Percentiles rank a stretch among this genome's conserved stretches.
Evolutionary conservation across 2,113 vertebrate species (phyloP).

Genomic region (Bujurquina vittata): DNA sequence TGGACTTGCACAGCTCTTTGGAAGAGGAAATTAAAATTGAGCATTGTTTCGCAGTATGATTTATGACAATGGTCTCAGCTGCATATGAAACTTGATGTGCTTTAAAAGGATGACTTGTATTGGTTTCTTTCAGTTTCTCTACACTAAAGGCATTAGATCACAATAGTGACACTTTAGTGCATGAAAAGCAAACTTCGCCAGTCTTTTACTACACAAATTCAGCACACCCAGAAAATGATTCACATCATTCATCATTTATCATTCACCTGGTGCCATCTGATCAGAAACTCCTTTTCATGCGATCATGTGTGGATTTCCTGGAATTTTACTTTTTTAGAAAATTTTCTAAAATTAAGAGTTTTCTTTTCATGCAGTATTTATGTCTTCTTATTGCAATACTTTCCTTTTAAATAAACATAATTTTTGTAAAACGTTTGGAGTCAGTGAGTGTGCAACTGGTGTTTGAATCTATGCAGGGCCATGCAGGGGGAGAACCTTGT

Average conservation of each 20-base stretch:
- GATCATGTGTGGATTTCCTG: background rate
- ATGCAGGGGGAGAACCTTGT: constrained; percentile 9
- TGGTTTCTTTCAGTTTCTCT: background rate
- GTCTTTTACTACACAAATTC: background rate
- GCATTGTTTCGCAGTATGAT: background rate
- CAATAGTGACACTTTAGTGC: background rate
- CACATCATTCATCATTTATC: no score
- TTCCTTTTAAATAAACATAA: background rate
- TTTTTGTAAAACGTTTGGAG: background rate
- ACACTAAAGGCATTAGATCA: background rate
- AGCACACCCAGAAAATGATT: background rate
- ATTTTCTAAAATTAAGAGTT: no score
- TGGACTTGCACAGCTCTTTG: background rate
- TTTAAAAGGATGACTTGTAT: background rate
- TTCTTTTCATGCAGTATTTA: no score
- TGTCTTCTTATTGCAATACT: background rate
- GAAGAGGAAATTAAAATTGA: background rate
- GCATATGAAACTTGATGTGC: background rate
- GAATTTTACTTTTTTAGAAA: background rate
- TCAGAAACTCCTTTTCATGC: background rate
- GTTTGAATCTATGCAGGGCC: background rate
- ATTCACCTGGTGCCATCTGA: background rate
- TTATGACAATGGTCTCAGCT: background rate
- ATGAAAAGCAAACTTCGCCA: background rate
- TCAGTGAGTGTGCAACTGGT: background rate